Conservation (phyloP, 2,797 vertebrate species). For the Rousettus madagascariensis region DNA sequence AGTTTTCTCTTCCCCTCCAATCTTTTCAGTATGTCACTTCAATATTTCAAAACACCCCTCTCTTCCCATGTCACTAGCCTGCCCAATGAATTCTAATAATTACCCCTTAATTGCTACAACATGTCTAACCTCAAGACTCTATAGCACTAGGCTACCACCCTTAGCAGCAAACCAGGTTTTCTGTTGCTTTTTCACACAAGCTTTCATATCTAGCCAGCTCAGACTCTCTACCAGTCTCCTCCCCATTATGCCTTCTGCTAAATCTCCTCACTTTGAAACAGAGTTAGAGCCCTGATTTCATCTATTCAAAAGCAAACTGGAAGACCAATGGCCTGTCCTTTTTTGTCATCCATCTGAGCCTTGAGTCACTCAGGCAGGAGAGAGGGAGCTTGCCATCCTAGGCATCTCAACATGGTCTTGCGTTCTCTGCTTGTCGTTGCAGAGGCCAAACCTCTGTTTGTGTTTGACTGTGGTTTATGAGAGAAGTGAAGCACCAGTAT, state of each 20-base stretch:
- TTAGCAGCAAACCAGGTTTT: background rate
- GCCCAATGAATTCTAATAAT: background rate
- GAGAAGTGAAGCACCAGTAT: background rate
- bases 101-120: background rate
- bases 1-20: background rate
- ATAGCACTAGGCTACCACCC: background rate
- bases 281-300: background rate
- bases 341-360: background rate
- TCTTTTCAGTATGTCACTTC: background rate
- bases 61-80: background rate
- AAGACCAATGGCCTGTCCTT: background rate
- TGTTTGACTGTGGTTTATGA: background rate
- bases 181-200: background rate
- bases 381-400: background rate
- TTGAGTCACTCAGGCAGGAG: background rate
- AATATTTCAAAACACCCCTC: background rate
- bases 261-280: background rate
- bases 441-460: background rate
- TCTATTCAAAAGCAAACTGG: background rate
- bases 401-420: background rate
- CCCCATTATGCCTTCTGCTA: background rate
- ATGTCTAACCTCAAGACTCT: background rate
- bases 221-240: background rate
- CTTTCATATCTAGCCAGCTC: background rate
- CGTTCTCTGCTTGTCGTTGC: background rate